phyloP scores from a whole-genome alignment of 1,140 invertebrate genomes.

The Eufriesea mexicana region DNA sequence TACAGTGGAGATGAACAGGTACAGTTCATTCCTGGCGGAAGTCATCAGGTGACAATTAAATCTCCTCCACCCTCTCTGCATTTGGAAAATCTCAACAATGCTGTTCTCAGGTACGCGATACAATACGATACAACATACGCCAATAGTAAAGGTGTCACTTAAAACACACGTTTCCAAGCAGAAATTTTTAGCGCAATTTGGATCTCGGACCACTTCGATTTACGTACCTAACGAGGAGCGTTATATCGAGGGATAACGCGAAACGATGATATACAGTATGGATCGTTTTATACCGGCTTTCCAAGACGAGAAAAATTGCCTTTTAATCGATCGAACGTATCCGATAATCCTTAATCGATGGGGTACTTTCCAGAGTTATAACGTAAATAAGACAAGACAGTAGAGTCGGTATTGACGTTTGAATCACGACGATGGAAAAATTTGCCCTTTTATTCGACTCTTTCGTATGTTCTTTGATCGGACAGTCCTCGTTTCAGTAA shows the following conservation, averaged over 20 bases:
- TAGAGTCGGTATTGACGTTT: background rate
- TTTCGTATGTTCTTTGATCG: background rate
- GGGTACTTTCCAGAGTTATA: background rate
- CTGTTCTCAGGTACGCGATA: conserved; percentile 70
- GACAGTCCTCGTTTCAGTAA: background rate
- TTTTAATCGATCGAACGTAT: background rate
- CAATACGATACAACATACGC: too few relatives aligned
- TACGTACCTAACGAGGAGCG: background rate
- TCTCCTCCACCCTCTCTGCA: conserved; percentile 75
- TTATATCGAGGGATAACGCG: background rate
- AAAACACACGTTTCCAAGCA: background rate
- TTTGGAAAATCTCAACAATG: conserved; percentile 79
- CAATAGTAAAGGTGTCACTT: background rate
- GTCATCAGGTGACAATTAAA: conserved; percentile 80
- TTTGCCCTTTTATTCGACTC: too few relatives aligned
- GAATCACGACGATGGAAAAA: background rate
- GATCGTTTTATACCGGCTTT: background rate
- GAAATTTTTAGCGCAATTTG: background rate
- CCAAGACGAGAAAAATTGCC: background rate
- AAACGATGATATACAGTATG: too few relatives aligned
- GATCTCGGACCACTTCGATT: too few relatives aligned
- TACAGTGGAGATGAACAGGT: conserved; percentile 80
- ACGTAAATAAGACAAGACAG: background rate
- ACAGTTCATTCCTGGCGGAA: conserved; percentile 78
- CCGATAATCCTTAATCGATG: background rate